Conservation (phyloP, 2,888 invertebrate genomes). For the Seira ritae region DNA sequence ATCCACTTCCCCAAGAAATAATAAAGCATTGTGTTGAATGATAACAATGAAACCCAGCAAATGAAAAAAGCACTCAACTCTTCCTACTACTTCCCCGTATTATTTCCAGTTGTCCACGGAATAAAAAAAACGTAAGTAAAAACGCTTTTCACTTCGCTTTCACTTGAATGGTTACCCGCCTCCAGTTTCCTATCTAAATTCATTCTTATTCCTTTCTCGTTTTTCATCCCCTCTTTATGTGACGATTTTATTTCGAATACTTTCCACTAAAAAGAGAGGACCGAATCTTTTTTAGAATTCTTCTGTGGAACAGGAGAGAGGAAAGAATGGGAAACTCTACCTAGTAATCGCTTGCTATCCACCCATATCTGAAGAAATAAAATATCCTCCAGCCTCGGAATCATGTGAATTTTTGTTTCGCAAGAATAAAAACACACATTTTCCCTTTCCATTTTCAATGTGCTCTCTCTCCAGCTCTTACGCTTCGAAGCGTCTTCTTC, state of each 20-base stretch:
- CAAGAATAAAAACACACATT: slow-evolving; percentile 25
- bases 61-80: slow-evolving; percentile 51
- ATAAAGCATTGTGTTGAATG: too few relatives aligned
- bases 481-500: too few relatives aligned
- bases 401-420: neutral
- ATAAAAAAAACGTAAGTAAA: too few relatives aligned
- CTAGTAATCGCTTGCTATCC: too few relatives aligned
- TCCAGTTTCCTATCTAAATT: slow-evolving; percentile 46
- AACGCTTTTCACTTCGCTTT: slow-evolving; percentile 44
- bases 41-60: slow-evolving; percentile 23
- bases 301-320: too few relatives aligned
- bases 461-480: too few relatives aligned
- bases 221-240: slow-evolving; percentile 58
- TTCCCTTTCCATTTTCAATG: too few relatives aligned
- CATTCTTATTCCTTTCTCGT: slow-evolving; percentile 56
- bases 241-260: slow-evolving; percentile 60
- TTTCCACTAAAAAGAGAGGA: slow-evolving; percentile 32
- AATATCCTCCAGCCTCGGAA: too few relatives aligned
- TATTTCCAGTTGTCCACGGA: neutral
- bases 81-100: slow-evolving; percentile 9
- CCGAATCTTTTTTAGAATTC: slow-evolving; percentile 17
- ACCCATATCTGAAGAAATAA: too few relatives aligned
- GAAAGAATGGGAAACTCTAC: too few relatives aligned
- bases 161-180: slow-evolving; percentile 41
- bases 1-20: too few relatives aligned